phyloP scores from a whole-genome alignment of 2,888 invertebrate genomes.

The Drosophila ustulata region DNA sequence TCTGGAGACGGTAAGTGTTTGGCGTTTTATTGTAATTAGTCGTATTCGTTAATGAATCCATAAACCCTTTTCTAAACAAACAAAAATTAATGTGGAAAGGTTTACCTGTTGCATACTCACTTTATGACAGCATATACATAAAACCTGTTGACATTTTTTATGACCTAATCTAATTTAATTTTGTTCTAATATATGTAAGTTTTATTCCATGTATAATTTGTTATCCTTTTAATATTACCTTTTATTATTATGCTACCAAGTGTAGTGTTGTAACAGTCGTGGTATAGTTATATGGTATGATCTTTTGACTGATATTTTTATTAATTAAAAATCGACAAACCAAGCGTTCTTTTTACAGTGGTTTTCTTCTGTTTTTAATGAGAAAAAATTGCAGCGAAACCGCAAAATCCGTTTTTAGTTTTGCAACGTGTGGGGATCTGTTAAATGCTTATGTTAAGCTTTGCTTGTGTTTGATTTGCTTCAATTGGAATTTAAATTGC shows the following conservation, averaged over 20 bases:
- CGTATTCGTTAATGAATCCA: neutral
- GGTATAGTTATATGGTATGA: neutral
- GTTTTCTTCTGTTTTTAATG: conserved; percentile 64
- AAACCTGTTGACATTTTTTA: no score
- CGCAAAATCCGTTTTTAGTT: conserved; percentile 64
- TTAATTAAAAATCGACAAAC: conserved; percentile 5
- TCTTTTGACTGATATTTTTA: no score
- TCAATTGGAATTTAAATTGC: conserved; percentile 17
- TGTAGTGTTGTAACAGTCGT: neutral
- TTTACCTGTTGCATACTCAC: no score
- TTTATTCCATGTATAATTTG: no score
- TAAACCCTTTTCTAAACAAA: no score
- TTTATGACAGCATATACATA: no score
- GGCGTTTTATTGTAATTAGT: neutral
- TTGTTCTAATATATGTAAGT: no score
- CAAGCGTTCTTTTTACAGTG: conserved; percentile 58
- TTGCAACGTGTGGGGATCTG: conserved; percentile 15
- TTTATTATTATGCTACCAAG: no score
- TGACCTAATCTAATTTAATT: no score
- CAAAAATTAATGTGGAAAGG: no score
- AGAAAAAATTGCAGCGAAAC: conserved; percentile 59
- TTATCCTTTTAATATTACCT: no score
- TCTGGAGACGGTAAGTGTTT: conserved; percentile 84
- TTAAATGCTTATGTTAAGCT: conserved; percentile 31
- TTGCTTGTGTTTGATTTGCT: conserved; percentile 23